These are phyloP conservation scores for Digitonthophagus gazella DNA, from an alignment of 2,888 invertebrate species.

Conservation along the genomic window DNA sequence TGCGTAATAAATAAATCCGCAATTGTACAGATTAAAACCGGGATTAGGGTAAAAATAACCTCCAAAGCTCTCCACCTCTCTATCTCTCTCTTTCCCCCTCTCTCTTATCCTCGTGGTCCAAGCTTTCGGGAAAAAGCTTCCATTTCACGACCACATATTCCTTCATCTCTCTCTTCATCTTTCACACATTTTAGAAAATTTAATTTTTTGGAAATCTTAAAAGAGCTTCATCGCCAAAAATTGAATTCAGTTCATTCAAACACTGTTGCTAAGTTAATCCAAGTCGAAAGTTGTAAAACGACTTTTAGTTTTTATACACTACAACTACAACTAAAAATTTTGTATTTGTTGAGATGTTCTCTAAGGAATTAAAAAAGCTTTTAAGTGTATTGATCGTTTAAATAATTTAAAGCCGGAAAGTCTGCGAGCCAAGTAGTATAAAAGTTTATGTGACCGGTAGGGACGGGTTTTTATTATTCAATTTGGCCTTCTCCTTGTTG, in stretches of 20 bases:
- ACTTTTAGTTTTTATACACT: too few relatives aligned
- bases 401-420: neutral
- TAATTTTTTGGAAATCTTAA: too few relatives aligned
- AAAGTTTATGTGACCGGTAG: neutral
- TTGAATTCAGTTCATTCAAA: too few relatives aligned
- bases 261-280: too few relatives aligned
- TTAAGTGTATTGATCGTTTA: neutral
- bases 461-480: constrained; percentile 22
- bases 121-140: constrained; percentile 2
- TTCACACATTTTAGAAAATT: too few relatives aligned
- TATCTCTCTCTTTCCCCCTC: neutral
- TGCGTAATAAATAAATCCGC: constrained; percentile 33
- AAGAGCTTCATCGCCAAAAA: too few relatives aligned
- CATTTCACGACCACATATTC: neutral
- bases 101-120: neutral
- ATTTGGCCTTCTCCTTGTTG: constrained; percentile 18
- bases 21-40: constrained; percentile 35
- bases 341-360: too few relatives aligned
- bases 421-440: neutral
- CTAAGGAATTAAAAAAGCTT: too few relatives aligned
- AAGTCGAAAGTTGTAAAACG: too few relatives aligned
- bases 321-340: too few relatives aligned
- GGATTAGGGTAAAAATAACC: constrained; percentile 26
- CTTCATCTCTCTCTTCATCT: too few relatives aligned
- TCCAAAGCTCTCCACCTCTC: neutral